These are phyloP conservation scores for Furnarius figulus DNA, from an alignment of 2,113 vertebrate species.

Conservation along the genomic window DNA sequence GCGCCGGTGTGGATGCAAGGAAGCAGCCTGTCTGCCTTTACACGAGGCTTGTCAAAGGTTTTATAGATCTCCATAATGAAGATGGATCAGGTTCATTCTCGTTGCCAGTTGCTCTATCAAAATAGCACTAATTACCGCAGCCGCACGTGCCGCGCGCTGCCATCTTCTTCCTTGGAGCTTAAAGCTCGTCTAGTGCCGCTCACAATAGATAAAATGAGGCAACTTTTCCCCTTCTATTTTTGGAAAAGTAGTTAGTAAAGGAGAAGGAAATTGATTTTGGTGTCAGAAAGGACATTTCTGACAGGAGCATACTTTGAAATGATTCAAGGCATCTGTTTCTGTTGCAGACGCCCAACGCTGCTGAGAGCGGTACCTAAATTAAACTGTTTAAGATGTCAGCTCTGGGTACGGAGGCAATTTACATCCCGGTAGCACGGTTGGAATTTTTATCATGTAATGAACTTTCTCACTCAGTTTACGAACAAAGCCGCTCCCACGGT, in stretches of 20 bases:
- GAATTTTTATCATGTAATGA: conserved; percentile 66
- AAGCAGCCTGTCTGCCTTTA: background rate
- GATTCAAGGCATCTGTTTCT: conserved; percentile 78
- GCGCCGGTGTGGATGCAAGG: rapidly evolving
- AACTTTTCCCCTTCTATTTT: conserved; percentile 54
- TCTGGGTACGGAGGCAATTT: conserved; percentile 65
- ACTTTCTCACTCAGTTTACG: conserved; percentile 50
- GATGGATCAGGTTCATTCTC: conserved; percentile 25
- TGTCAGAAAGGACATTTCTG: conserved; percentile 73
- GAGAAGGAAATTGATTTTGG: conserved; percentile 74
- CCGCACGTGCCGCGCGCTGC: background rate
- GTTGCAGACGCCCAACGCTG: conserved; percentile 57
- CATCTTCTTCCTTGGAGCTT: conserved; percentile 45
- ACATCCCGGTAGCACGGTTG: conserved; percentile 52
- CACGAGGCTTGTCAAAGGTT: background rate
- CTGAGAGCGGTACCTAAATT: conserved; percentile 74
- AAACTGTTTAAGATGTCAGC: conserved; percentile 78
- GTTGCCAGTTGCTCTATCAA: conserved; percentile 74
- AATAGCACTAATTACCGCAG: conserved; percentile 82
- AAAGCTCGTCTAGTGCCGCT: conserved; percentile 44
- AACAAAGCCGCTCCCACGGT: conserved; percentile 18
- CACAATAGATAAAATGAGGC: conserved; percentile 35
- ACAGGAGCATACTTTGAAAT: conserved; percentile 75
- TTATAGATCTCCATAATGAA: background rate
- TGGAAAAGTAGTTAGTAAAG: conserved; percentile 60